Evolutionary conservation across 2,113 vertebrate species (phyloP).

Genomic region (Corythornis madagascariensis): DNA sequence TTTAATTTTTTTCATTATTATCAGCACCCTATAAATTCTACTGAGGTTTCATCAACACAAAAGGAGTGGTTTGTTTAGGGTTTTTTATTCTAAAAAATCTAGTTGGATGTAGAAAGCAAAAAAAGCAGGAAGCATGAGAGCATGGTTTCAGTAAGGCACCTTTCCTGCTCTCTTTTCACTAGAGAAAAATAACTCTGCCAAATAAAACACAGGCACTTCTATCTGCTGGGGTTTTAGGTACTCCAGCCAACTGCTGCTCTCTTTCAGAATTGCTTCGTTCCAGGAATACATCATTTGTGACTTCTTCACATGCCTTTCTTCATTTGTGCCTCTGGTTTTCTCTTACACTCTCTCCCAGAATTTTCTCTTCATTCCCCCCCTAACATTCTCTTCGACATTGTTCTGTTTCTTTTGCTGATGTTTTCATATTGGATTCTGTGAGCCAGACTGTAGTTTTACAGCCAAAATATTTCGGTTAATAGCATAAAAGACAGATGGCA

Average conservation of each 20-base stretch:
- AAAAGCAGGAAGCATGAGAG: neutral
- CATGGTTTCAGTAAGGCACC: neutral
- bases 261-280: neutral
- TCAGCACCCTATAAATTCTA: neutral
- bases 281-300: neutral
- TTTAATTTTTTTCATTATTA: neutral
- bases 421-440: neutral
- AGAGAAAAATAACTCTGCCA: neutral
- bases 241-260: neutral
- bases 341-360: neutral
- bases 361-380: neutral
- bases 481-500: constrained; percentile 29
- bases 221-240: neutral
- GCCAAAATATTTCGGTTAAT: constrained; percentile 14
- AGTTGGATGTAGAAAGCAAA: neutral
- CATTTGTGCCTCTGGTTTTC: neutral
- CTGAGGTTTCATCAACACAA: neutral
- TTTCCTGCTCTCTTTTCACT: neutral
- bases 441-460: neutral
- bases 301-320: neutral
- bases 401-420: neutral
- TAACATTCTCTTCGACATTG: neutral
- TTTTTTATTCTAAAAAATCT: neutral
- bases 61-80: neutral
- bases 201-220: neutral